Evolutionary conservation across 2,888 invertebrate genomes (phyloP).

Genomic region (Altica lythri): DNA sequence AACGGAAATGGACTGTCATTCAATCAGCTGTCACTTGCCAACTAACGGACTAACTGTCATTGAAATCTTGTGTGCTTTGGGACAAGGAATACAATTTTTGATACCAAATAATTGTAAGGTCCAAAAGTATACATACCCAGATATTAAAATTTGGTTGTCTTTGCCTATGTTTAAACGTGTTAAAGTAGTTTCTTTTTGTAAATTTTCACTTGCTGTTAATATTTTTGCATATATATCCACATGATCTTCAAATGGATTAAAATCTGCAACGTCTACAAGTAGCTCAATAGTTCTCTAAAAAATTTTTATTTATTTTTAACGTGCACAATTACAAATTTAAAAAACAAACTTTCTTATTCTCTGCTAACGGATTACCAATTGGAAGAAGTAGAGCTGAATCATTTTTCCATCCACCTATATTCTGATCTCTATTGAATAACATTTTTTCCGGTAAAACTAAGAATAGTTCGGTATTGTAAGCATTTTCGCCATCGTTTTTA

Average conservation of each 20-base stretch:
- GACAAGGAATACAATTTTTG: too few species aligned
- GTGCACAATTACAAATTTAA: too few species aligned
- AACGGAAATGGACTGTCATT: too few species aligned
- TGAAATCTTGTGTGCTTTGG: too few species aligned
- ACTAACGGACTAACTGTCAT: too few species aligned
- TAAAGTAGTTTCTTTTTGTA: constrained; percentile 39
- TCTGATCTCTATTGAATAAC: constrained; percentile 42
- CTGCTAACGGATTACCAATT: constrained; percentile 49
- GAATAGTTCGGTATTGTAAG: constrained; percentile 58
- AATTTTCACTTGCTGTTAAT: constrained; percentile 53
- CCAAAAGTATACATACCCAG: constrained; percentile 48
- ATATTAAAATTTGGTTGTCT: constrained; percentile 53
- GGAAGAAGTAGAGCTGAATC: constrained; percentile 44
- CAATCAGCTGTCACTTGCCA: too few species aligned
- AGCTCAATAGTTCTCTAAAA: too few species aligned
- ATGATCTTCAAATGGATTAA: constrained; percentile 29
- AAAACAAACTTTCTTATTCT: constrained; percentile 24
- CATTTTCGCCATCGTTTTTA: constrained; percentile 58
- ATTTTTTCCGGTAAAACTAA: constrained; percentile 55
- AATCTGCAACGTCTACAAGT: too few species aligned
- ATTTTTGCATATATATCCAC: constrained; percentile 46
- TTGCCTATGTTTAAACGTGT: constrained; percentile 48
- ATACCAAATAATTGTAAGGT: too few species aligned
- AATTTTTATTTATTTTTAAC: too few species aligned
- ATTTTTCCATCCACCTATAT: constrained; percentile 38